Percentiles rank a stretch among this genome's conserved stretches.
Evolutionary conservation across 1,140 invertebrate species (phyloP).

Genomic region (Bombus balteatus): DNA sequence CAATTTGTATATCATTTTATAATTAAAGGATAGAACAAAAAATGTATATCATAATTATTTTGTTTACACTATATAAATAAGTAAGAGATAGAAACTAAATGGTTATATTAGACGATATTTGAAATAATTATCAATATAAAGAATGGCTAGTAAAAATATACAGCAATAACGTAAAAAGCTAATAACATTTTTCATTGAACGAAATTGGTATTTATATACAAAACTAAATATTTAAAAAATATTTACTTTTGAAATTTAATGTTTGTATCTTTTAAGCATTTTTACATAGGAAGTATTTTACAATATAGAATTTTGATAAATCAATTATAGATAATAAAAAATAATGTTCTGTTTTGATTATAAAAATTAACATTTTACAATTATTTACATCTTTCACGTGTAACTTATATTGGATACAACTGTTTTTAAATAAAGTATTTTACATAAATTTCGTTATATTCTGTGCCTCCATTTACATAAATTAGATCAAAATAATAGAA

Average conservation of each 20-base stretch:
- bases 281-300: not conserved
- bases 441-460: not conserved
- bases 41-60: conserved; percentile 2
- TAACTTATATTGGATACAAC: not conserved
- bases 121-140: conserved; percentile 32
- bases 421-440: not conserved
- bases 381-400: conserved; percentile 21
- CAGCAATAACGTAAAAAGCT: conserved; percentile 44
- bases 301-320: not conserved
- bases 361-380: conserved; percentile 28
- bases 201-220: conserved; percentile 23
- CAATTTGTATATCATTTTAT: conserved; percentile 25
- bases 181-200: conserved; percentile 8
- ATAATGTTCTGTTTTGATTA: not conserved
- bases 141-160: conserved; percentile 37
- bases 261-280: not conserved
- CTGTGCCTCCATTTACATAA: not conserved
- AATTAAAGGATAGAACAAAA: conserved; percentile 14
- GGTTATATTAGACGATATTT: conserved; percentile 2
- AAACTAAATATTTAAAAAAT: not conserved
- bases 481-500: not conserved
- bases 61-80: conserved; percentile 21
- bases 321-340: not conserved
- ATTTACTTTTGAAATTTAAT: not conserved
- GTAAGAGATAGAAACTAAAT: conserved; percentile 37